Base-by-base conservation (phyloP, 2,888 invertebrate species). In the Piscicola geometra region DNA sequence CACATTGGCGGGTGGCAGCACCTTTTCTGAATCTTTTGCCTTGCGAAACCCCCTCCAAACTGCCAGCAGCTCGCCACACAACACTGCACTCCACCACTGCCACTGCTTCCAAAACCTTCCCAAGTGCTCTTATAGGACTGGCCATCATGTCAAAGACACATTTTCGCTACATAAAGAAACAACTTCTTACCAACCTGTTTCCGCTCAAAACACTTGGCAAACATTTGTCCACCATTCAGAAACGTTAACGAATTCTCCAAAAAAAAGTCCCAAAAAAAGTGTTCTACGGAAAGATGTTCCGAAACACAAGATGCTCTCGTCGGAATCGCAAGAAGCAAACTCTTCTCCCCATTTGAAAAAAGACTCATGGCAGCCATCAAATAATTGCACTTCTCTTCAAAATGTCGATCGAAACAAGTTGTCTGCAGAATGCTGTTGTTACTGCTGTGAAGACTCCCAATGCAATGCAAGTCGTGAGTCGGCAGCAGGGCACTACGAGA, bases 21-120 rank as follows among this genome's bases (percentile, higher is more conserved):
- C n/a, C n/a, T n/a, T n/a, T n/a, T n/a, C n/a, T n/a, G n/a, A n/a
- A n/a, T n/a, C n/a, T n/a, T n/a, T n/a, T n/a, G n/a, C n/a, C n/a
- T n/a, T n/a, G n/a, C n/a, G n/a, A n/a, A n/a, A n/a, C n/a, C n/a
- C 50, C 50, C 50, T 47, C 50, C 50, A 47, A 47, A 47, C 50
- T 47, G 21, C 50, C 21, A 21, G 12, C 21, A 15, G 50, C 50
- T 47, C 50, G 9, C 50, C 50, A 47, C 50, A 47, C 50, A 47
- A 47, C 9, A 47, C 50, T n/a, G n/a, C n/a, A 56, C 60, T n/a
- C 60, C 9, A 9, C 60, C n/a, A 56, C 60, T 25, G 3, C 3
- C 60, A 5, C n/a, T 3, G 60, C n/a, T 5, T n/a, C 60, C 9
- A 5, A 5, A 56, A 5, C 12, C n/a, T 21, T 25, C n/a, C n/a